Evolutionary conservation across 2,888 invertebrate species (phyloP).

Genomic region (Drosophila prostipennis): DNA sequence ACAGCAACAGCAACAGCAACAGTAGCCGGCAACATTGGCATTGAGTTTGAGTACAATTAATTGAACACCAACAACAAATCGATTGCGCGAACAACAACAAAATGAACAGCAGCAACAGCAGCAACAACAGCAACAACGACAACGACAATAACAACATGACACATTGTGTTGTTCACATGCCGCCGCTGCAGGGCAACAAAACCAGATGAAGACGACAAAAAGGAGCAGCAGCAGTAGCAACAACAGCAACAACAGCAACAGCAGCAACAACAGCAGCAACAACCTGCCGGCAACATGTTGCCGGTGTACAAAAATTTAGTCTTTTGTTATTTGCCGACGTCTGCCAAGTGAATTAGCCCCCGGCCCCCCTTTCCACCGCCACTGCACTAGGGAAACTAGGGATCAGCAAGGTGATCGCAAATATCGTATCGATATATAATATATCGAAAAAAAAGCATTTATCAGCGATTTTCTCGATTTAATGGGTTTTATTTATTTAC

Average conservation of each 20-base stretch:
- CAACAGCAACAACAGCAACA: constrained; percentile 40
- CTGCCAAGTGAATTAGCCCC: constrained; percentile 21
- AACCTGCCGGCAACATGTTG: constrained; percentile 50
- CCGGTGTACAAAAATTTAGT: constrained; percentile 44
- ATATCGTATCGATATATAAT: neutral
- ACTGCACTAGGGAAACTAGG: neutral
- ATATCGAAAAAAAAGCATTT: neutral
- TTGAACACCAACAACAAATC: constrained; percentile 79
- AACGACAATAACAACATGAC: constrained; percentile 70
- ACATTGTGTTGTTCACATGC: constrained; percentile 79
- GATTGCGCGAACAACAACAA: constrained; percentile 72
- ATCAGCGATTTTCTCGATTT: neutral
- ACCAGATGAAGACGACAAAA: constrained; percentile 74
- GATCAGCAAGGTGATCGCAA: neutral
- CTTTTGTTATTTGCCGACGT: constrained; percentile 47
- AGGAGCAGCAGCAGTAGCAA: constrained; percentile 50
- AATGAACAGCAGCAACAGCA: constrained; percentile 36
- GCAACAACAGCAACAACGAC: constrained; percentile 49
- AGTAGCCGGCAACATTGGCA: constrained; percentile 63
- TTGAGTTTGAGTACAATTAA: constrained; percentile 76
- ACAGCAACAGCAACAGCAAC: constrained; percentile 37
- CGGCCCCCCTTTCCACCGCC: constrained; percentile 29
- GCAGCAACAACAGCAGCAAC: constrained; percentile 42
- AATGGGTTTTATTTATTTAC: neutral
- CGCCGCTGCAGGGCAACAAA: constrained; percentile 50